Percentiles rank a stretch among this genome's conserved stretches.
Evolutionary conservation across 1,140 invertebrate species (phyloP).

Genomic region (Drosophila tsacasi): DNA sequence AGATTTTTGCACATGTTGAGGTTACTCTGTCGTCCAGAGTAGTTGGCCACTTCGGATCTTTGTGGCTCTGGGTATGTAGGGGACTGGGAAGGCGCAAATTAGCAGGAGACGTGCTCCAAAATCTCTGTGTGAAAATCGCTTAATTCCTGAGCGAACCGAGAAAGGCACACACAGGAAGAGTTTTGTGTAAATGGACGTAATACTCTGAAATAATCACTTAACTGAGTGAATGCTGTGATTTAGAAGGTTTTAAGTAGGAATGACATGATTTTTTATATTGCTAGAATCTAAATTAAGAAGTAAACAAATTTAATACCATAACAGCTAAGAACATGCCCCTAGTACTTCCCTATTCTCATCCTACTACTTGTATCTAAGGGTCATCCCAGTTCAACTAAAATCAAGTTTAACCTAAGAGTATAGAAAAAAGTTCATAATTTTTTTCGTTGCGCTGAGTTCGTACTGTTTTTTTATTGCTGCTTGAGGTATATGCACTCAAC

Average conservation of each 20-base stretch:
- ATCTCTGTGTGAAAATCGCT: background rate
- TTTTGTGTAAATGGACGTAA: background rate
- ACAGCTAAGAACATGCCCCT: too few species aligned
- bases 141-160: background rate
- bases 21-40: slow-evolving; percentile 10
- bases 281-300: background rate
- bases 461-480: background rate
- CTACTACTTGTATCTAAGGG: background rate
- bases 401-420: background rate
- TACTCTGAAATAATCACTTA: background rate
- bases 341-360: too few species aligned
- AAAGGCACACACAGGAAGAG: background rate
- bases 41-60: slow-evolving; percentile 12
- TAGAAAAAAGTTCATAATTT: background rate
- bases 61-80: slow-evolving; percentile 1
- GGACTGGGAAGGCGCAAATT: slow-evolving; percentile 6
- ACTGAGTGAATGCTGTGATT: background rate
- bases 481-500: background rate
- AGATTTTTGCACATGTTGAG: slow-evolving; percentile 50
- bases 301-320: background rate
- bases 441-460: slow-evolving; percentile 3
- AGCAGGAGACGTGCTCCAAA: slow-evolving; percentile 10
- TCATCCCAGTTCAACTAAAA: background rate
- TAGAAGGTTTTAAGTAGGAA: too few species aligned
- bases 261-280: background rate